These are phyloP conservation scores for Lipophrys pholis DNA, from an alignment of 2,113 vertebrate genomes.

Conservation along the genomic window DNA sequence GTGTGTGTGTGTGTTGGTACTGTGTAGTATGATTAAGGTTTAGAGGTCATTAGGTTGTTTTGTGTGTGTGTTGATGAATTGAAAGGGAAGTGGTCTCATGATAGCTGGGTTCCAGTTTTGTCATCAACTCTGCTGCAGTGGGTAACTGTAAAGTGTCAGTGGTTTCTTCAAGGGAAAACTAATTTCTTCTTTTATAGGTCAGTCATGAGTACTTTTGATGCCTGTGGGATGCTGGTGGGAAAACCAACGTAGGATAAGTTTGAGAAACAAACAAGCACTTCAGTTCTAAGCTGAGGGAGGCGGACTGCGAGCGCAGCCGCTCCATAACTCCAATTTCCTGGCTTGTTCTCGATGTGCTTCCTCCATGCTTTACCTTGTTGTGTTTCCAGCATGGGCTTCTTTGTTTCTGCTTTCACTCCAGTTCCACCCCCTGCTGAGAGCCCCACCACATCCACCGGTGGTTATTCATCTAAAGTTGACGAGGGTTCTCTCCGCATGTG, in stretches of 20 bases:
- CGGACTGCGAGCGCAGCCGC: neutral
- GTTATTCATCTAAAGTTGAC: conserved; percentile 67
- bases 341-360: conserved; percentile 45
- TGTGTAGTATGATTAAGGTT: conserved; percentile 43
- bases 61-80: conserved; percentile 2
- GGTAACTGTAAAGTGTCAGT: conserved; percentile 11
- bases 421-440: conserved; percentile 13
- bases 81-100: conserved; percentile 5
- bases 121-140: neutral
- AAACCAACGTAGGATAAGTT: conserved; percentile 34
- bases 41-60: conserved; percentile 35
- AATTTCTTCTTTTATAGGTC: conserved; percentile 3
- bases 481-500: conserved; percentile 31
- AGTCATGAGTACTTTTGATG: conserved; percentile 13
- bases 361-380: conserved; percentile 20
- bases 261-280: conserved; percentile 46
- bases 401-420: conserved; percentile 12
- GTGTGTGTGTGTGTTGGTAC: conserved; percentile 9
- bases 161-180: neutral
- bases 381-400: conserved; percentile 8
- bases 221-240: neutral
- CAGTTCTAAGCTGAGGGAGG: conserved; percentile 20
- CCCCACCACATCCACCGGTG: conserved; percentile 20
- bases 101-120: conserved; percentile 14
- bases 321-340: conserved; percentile 43